Percentiles rank a stretch among this genome's conserved stretches.
Evolutionary conservation across 2,888 invertebrate species (phyloP).

Genomic region (Trissolcus brochymenae): DNA sequence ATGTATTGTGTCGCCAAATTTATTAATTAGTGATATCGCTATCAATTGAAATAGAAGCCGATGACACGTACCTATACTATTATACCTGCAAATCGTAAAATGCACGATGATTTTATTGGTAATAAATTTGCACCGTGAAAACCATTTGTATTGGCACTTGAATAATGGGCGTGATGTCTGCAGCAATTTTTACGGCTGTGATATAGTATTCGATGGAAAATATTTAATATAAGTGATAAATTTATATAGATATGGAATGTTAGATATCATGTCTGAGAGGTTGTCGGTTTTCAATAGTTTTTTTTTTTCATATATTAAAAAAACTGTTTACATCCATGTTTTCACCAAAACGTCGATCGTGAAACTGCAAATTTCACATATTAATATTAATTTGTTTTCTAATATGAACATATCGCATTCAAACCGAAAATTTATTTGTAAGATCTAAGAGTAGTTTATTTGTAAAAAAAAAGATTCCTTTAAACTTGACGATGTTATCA

Average conservation of each 20-base stretch:
- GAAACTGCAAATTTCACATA: no score
- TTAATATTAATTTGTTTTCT: no score
- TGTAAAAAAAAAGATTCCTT: not conserved
- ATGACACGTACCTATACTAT: constrained; percentile 62
- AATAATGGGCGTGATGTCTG: constrained; percentile 64
- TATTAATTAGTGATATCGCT: constrained; percentile 56
- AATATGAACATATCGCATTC: no score
- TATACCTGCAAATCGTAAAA: constrained; percentile 66
- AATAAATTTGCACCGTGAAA: constrained; percentile 68
- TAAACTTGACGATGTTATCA: not conserved
- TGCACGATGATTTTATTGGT: constrained; percentile 71
- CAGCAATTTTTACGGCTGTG: constrained; percentile 30
- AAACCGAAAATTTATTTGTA: no score
- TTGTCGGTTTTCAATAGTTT: no score
- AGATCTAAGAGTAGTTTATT: no score
- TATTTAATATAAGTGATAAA: no score
- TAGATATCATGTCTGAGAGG: not conserved
- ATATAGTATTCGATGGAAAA: constrained; percentile 30
- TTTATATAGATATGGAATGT: constrained; percentile 18
- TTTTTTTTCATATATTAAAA: not conserved
- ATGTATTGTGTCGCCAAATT: constrained; percentile 48
- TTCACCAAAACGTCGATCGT: no score
- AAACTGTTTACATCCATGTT: no score
- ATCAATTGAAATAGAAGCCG: constrained; percentile 62
- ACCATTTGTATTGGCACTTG: constrained; percentile 62